Evolutionary conservation across 2,888 invertebrate genomes (phyloP).

Genomic region (Iphiclides podalirius): DNA sequence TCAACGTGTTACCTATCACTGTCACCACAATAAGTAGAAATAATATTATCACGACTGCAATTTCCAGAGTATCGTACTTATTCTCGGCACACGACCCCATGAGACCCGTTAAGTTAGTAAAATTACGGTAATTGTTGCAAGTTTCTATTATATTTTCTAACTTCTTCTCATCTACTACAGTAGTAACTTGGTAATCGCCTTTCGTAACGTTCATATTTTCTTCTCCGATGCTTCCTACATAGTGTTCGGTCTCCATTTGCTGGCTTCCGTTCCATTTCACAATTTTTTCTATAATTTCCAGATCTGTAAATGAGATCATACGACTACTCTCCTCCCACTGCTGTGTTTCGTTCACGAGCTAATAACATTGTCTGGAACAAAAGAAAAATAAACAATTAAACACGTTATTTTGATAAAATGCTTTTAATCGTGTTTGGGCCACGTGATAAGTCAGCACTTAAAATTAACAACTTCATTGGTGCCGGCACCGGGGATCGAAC

Average conservation of each 20-base stretch:
- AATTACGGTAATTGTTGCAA: conserved; percentile 34
- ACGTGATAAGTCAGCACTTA: too few species aligned
- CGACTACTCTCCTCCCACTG: conserved; percentile 36
- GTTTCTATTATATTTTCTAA: conserved; percentile 28
- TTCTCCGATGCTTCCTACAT: conserved; percentile 53
- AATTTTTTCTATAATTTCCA: conserved; percentile 39
- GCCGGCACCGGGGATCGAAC: too few species aligned
- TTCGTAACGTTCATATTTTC: conserved; percentile 51
- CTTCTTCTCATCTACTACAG: conserved; percentile 33
- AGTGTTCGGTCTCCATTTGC: conserved; percentile 44
- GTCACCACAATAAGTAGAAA: conserved; percentile 86
- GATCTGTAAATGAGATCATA: conserved; percentile 58
- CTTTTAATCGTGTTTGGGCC: too few species aligned
- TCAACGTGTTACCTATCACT: conserved; percentile 92
- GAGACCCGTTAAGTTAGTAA: conserved; percentile 32
- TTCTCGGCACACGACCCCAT: conserved; percentile 34
- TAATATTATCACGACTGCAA: conserved; percentile 82
- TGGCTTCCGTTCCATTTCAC: conserved; percentile 60
- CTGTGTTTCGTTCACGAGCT: conserved; percentile 8
- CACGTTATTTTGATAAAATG: not conserved
- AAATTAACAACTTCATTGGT: too few species aligned
- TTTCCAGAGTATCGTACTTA: conserved; percentile 68
- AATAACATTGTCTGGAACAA: conserved; percentile 37
- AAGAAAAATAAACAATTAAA: not conserved
- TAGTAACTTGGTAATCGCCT: conserved; percentile 50